A percentile compares a stretch with the other conserved stretches of the same genome.
phyloP scores from a whole-genome alignment of 1,140 invertebrate genomes.

The Cotesia vestalis region DNA sequence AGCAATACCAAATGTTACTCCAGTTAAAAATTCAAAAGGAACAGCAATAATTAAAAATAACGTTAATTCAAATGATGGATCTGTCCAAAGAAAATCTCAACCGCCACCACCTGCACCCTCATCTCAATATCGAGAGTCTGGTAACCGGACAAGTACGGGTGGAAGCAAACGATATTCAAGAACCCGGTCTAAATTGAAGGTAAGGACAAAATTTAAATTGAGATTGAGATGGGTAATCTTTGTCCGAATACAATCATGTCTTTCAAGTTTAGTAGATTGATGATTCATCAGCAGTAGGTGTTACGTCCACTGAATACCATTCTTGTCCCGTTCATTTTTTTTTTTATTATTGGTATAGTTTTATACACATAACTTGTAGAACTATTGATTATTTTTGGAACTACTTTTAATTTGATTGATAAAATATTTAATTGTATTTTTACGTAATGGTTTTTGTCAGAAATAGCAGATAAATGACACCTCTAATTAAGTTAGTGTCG shows the following conservation, averaged over 20 bases:
- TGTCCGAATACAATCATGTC: neutral
- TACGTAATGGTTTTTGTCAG: too few species aligned
- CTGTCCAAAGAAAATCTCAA: slow-evolving; percentile 40
- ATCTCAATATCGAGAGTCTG: slow-evolving; percentile 31
- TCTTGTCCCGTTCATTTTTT: neutral
- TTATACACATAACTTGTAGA: too few species aligned
- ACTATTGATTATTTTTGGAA: too few species aligned
- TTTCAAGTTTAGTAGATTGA: neutral
- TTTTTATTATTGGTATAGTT: too few species aligned
- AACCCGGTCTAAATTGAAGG: slow-evolving; percentile 44
- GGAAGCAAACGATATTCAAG: slow-evolving; percentile 40
- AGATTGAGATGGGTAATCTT: neutral
- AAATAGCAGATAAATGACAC: too few species aligned
- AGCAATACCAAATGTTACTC: neutral
- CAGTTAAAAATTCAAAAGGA: slow-evolving; percentile 8
- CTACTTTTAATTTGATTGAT: too few species aligned
- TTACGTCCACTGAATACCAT: neutral
- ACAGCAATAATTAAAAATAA: neutral
- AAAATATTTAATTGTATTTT: too few species aligned
- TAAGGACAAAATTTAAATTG: slow-evolving; percentile 41
- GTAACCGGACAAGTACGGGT: slow-evolving; percentile 5
- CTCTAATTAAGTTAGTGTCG: too few species aligned
- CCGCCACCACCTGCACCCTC: slow-evolving; percentile 43
- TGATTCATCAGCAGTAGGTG: slow-evolving; percentile 4
- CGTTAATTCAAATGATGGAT: slow-evolving; percentile 32